phyloP scores from a whole-genome alignment of 2,888 invertebrate genomes.

The Phaedon cochleariae region DNA sequence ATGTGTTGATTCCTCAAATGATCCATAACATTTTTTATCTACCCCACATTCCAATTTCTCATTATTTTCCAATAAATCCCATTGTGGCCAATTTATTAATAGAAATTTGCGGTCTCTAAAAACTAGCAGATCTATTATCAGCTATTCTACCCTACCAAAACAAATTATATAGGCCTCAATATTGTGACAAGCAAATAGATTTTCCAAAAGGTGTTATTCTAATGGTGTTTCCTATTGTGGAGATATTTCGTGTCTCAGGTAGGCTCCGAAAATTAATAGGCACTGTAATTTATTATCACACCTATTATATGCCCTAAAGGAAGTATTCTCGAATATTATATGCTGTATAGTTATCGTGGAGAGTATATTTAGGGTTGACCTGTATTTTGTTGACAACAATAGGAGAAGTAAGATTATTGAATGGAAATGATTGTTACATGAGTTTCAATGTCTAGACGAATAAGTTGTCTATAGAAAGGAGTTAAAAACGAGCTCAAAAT shows the following conservation, averaged over 20 bases:
- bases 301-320: no score
- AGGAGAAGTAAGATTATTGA: no score
- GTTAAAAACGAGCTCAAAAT: no score
- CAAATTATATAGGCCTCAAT: slow-evolving; percentile 1
- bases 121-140: neutral
- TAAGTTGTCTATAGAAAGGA: no score
- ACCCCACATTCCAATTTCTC: neutral
- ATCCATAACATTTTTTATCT: neutral
- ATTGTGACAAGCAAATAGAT: neutral
- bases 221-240: neutral
- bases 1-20: slow-evolving; percentile 9
- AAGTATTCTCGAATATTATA: no score
- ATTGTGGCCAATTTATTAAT: neutral
- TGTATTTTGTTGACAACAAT: no score
- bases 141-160: slow-evolving; percentile 2
- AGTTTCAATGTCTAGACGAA: no score
- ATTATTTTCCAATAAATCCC: neutral
- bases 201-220: neutral
- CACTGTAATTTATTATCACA: neutral
- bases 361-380: no score
- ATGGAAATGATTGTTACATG: no score
- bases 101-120: neutral
- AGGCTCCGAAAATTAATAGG: neutral
- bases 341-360: no score
- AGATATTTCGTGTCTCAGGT: neutral